Base-by-base conservation (phyloP, 2,888 invertebrate genomes). In the Platycnemis pennipes region DNA sequence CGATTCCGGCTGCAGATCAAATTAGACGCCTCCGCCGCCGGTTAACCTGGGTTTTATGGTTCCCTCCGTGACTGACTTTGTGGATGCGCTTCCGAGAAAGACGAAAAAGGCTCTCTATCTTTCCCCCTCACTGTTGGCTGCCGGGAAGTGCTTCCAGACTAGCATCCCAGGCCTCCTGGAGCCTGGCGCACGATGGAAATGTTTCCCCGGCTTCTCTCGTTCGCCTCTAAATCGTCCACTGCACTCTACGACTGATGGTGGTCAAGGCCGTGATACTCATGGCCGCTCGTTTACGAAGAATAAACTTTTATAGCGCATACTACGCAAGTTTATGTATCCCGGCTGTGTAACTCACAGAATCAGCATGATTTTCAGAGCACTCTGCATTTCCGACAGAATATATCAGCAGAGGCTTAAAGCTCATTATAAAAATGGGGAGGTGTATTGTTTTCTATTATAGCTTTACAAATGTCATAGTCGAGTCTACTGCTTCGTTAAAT, bases 21-120 rank as follows among this genome's bases (percentile, higher is more conserved):
- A 37, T 37, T 31, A 69, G 77, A 37, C 63, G 63, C 37, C 49
- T 16, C 49, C 77, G 13, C 37, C 77, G 37, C 22, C 77, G 13
- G 77, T 77, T 77, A 77, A 77, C 77, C 37, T 77, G 77, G 77
- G 77, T 77, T 77, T 77, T 77, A 77, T 77, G 37, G 77, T 77
- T 77, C 77, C 37, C 31, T 31, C 77, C 37, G 31, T 13, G 37
- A 37, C 31, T 77, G 77, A 31, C 16, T 37, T n/a, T n/a, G n/a
- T 37, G 77, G 37, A 77, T 77, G 37, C 37, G 37, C 37, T 77
- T 77, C 77, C 37, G 77, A 37, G 77, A 77, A 37, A 77, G 8
- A n/a, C 77, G 37, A 77, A 77, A 77, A n/a, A 37, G 77, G 49
- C 49, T 16, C 49, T n/a, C n/a, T n/a, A n/a, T n/a, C 63, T 63